These are phyloP conservation scores for Urocynchramus pylzowi DNA, from an alignment of 2,113 vertebrate species.

Conservation along the genomic window DNA sequence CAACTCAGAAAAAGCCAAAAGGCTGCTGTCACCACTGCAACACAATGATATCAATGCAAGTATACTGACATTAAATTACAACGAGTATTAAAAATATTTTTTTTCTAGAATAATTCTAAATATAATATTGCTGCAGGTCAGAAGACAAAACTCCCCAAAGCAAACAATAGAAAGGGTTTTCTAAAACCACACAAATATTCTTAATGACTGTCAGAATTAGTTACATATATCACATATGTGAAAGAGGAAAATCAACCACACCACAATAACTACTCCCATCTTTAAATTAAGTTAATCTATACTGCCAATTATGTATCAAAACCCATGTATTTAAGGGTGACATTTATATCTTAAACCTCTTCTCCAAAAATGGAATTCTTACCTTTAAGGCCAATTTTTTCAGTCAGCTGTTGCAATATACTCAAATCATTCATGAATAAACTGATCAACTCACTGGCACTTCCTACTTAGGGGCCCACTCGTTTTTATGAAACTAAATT, in stretches of 20 bases:
- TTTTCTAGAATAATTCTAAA: neutral
- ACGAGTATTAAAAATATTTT: neutral
- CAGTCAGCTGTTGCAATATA: neutral
- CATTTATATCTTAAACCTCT: neutral
- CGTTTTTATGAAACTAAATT: neutral
- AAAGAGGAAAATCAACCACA: neutral
- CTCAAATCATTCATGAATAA: neutral
- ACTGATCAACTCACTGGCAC: neutral
- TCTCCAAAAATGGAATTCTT: neutral
- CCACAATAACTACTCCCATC: neutral
- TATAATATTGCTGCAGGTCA: neutral
- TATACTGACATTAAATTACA: neutral
- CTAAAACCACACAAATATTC: neutral
- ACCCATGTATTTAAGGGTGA: neutral
- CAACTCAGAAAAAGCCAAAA: neutral
- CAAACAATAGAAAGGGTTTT: rapidly evolving
- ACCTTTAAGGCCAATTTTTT: neutral
- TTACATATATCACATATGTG: neutral
- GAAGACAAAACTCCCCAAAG: neutral
- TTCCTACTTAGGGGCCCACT: neutral
- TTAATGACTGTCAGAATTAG: neutral
- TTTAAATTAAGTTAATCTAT: neutral
- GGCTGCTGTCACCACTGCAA: neutral
- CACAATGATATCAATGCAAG: neutral
- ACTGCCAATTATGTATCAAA: neutral